A percentile compares a stretch with the other conserved stretches of the same genome.
phyloP scores from a whole-genome alignment of 2,113 vertebrate species.

The Meleagris gallopavo region DNA sequence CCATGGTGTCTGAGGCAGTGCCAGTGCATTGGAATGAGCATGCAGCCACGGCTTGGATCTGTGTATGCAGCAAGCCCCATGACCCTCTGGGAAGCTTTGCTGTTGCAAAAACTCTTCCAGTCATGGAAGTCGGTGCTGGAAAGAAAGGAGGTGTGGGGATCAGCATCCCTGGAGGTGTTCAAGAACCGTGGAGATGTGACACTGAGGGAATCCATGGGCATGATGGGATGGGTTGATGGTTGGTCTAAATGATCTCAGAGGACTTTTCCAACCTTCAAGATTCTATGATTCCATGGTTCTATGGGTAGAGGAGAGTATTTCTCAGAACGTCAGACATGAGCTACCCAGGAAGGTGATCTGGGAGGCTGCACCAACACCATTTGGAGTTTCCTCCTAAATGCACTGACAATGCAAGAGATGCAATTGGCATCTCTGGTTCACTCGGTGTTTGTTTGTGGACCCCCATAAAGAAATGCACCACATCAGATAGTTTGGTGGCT shows the following conservation, averaged over 20 bases:
- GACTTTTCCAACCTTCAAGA: too few species aligned
- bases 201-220: too few species aligned
- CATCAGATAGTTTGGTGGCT: background rate
- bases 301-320: background rate
- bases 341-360: background rate
- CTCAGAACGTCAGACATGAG: background rate
- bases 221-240: too few species aligned
- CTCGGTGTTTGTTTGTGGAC: background rate
- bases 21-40: accelerated
- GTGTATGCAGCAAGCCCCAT: background rate
- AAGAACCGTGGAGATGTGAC: too few species aligned
- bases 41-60: background rate
- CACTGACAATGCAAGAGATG: accelerated
- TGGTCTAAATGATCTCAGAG: too few species aligned
- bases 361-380: background rate
- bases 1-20: background rate
- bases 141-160: background rate
- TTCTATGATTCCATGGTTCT: background rate
- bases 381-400: background rate
- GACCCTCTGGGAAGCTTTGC: background rate
- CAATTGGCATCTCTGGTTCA: background rate
- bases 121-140: background rate
- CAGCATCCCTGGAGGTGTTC: too few species aligned
- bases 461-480: background rate
- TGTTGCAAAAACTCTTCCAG: background rate